Evolutionary conservation across 2,113 vertebrate genomes (phyloP).

Genomic region (Triplophysa rosa): DNA sequence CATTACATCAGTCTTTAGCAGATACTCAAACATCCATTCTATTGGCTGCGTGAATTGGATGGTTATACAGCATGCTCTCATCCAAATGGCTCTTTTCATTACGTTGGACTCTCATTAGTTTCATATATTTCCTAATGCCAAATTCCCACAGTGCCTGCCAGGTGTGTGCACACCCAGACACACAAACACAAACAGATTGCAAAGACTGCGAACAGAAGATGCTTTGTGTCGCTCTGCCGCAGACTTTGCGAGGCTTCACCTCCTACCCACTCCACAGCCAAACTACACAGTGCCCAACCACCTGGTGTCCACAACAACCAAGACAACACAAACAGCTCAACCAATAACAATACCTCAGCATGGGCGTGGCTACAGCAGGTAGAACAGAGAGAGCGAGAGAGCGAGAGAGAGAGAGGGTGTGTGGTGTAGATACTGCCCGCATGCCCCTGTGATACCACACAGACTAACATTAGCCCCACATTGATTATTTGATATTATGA

Average conservation of each 20-base stretch:
- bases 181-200: constrained; percentile 32
- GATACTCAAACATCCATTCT: constrained; percentile 14
- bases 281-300: constrained; percentile 6
- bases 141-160: constrained; percentile 47
- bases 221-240: constrained; percentile 60
- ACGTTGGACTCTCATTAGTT: not conserved
- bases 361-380: constrained; percentile 25
- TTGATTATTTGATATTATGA: no score
- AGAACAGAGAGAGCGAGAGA: constrained; percentile 42
- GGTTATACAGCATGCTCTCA: not conserved
- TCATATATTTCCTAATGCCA: constrained; percentile 25
- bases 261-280: not conserved
- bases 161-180: constrained; percentile 32
- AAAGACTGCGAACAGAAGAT: constrained; percentile 52
- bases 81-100: constrained; percentile 25
- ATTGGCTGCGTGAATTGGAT: not conserved
- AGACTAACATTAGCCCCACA: no score
- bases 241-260: constrained; percentile 29
- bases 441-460: no score
- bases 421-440: no score
- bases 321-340: constrained; percentile 59
- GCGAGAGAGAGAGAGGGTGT: constrained; percentile 40
- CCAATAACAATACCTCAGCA: constrained; percentile 56
- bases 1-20: constrained; percentile 3
- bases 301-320: constrained; percentile 56